These are phyloP conservation scores for Spatulosminthurus flaviceps DNA, from an alignment of 2,888 invertebrate genomes.

Conservation along the genomic window DNA sequence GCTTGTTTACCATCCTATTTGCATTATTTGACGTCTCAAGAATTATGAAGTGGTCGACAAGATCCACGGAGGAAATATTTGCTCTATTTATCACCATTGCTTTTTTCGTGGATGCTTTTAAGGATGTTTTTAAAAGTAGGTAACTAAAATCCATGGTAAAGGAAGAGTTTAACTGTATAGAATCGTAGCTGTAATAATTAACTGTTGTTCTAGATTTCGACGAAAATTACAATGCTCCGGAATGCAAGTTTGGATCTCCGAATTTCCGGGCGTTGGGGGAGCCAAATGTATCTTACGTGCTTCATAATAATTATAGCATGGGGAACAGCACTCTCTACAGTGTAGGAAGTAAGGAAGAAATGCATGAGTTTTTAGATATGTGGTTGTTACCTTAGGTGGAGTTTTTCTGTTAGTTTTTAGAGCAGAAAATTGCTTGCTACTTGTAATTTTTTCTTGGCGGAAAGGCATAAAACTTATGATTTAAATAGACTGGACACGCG, in stretches of 20 bases:
- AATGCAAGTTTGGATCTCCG: conserved; percentile 40
- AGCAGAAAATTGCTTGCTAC: too few species aligned
- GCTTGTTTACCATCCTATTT: conserved; percentile 70
- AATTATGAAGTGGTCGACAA: conserved; percentile 71
- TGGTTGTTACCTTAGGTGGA: too few species aligned
- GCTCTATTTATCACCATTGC: conserved; percentile 72
- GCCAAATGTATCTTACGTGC: conserved; percentile 28
- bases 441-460: too few species aligned
- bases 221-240: conserved; percentile 59
- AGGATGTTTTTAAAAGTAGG: conserved; percentile 69
- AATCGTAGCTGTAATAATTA: too few species aligned
- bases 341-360: conserved; percentile 35
- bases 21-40: conserved; percentile 70
- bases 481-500: conserved; percentile 42
- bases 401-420: not conserved
- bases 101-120: conserved; percentile 71
- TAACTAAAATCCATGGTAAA: too few species aligned
- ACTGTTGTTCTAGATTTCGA: conserved; percentile 64
- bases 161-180: too few species aligned
- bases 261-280: not conserved
- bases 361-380: too few species aligned
- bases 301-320: conserved; percentile 21
- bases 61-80: conserved; percentile 73
- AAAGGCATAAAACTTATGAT: not conserved
- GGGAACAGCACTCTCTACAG: conserved; percentile 29